A percentile compares a stretch with the other conserved stretches of the same genome.
Evolutionary conservation across 1,140 invertebrate species (phyloP).

Genomic region (Akabosia matsudoensis): DNA sequence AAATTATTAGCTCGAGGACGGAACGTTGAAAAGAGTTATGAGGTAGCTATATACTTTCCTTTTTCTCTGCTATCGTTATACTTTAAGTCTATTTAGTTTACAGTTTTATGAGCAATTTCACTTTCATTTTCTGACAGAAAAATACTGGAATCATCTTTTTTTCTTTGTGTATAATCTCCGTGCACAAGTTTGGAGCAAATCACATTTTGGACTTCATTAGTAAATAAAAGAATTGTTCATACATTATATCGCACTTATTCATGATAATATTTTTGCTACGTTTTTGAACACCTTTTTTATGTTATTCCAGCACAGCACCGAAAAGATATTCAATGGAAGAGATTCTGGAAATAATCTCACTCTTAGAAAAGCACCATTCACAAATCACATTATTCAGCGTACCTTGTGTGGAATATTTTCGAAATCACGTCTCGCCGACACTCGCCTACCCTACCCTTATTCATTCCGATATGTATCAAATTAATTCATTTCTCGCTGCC

Average conservation of each 20-base stretch:
- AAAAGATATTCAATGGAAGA: background rate
- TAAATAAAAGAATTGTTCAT: background rate
- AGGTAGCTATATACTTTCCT: background rate
- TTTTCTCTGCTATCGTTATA: background rate
- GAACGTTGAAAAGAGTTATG: background rate
- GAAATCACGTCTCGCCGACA: no score
- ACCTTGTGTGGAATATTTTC: no score
- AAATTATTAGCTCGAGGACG: background rate
- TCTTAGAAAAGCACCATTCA: background rate
- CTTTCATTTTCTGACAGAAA: background rate
- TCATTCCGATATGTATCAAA: background rate
- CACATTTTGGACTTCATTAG: background rate
- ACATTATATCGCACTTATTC: background rate
- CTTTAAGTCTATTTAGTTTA: slow-evolving; percentile 24
- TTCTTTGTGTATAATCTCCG: no score
- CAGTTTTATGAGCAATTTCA: slow-evolving; percentile 13
- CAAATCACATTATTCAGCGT: background rate
- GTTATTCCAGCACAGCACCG: background rate
- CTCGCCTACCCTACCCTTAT: no score
- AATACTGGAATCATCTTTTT: slow-evolving; percentile 9
- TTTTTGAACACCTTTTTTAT: background rate
- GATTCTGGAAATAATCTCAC: background rate
- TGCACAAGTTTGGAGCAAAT: no score
- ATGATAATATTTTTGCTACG: background rate
- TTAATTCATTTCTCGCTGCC: background rate